Evolutionary conservation across 2,888 invertebrate species (phyloP), one percentile per base, ranked within the genome.

Genomic region (Drosophila yooni): DNA sequence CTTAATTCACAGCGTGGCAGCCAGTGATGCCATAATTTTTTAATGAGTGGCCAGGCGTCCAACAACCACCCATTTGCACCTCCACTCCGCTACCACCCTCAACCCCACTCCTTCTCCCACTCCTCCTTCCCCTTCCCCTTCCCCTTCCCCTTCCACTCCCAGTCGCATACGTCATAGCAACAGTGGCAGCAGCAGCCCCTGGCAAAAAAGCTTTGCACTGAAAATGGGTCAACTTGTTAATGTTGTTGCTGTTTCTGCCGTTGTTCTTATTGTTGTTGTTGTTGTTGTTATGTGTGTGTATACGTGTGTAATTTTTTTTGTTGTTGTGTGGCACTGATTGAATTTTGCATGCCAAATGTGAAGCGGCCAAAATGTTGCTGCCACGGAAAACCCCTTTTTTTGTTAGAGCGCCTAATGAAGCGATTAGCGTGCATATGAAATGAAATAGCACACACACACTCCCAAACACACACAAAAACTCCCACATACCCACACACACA

Each of bases 301-400:
- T 66, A 51, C 61, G 29, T 34, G 36, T 36, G 29, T 53, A 7
- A 7, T 53, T 6, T 61, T 56, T 66, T 63, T 56, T 59, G 70
- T 69, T 72, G 66, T 84, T 81, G 72, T 68, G 57, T 82, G 60
- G 72, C 81, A 67, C 72, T 85, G 86, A 89, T 88, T 86, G 88
- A 85, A 86, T 86, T 86, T 88, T 88, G 85, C 90, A 90, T 86
- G 90, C 76, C 56, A 81, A 88, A 86, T 86, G 90, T 68, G 33
- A 43, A 27, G 31, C 43, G 43, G 72, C 57, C 60, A 71, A 68
- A 60, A 50, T 66, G 21, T 27, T 34, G 40, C 46, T 60, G 61
- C 34, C 25, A 52, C 52, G 46, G 33, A 69, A 74, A 58, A 53
- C 56, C 70, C 65, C 67, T 74, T 74, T 71, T 72, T 70, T 29